phyloP scores from a whole-genome alignment of 2,888 invertebrate species.

The Diabrotica balteata region DNA sequence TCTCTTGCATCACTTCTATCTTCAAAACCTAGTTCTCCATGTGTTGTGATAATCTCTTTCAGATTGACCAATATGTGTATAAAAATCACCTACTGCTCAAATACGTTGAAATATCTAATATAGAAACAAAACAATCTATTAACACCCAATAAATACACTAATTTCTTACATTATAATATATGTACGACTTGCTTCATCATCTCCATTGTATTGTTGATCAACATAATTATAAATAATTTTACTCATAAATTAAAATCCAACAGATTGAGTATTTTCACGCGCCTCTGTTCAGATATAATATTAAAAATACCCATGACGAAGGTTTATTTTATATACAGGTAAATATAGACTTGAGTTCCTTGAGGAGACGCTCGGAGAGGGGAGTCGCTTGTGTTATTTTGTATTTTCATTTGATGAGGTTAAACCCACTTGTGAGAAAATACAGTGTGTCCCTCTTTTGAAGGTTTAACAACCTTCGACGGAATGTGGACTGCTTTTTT shows the following conservation, averaged over 20 bases:
- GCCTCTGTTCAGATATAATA: constrained; percentile 8
- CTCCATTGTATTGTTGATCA: not conserved
- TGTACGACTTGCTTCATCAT: no score
- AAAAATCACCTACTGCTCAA: no score
- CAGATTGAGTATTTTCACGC: not conserved
- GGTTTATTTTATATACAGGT: constrained; percentile 28
- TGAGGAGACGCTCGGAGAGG: constrained; percentile 6
- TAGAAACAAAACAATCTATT: no score
- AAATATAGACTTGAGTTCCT: constrained; percentile 23
- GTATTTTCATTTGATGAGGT: constrained; percentile 16
- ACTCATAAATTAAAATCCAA: not conserved
- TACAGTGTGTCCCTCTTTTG: constrained; percentile 21
- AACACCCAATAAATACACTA: no score
- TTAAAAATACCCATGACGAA: constrained; percentile 24
- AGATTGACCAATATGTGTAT: no score
- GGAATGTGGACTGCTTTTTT: constrained; percentile 12
- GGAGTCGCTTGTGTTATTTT: constrained; percentile 11
- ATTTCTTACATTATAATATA: no score
- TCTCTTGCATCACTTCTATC: no score
- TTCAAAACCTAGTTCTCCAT: no score
- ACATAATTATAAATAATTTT: not conserved
- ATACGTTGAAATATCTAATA: no score
- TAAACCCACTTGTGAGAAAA: constrained; percentile 27
- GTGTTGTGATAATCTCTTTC: no score
- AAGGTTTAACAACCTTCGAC: constrained; percentile 26